phyloP scores from a whole-genome alignment of 2,113 vertebrate genomes.

The Bubo blakistoni region DNA sequence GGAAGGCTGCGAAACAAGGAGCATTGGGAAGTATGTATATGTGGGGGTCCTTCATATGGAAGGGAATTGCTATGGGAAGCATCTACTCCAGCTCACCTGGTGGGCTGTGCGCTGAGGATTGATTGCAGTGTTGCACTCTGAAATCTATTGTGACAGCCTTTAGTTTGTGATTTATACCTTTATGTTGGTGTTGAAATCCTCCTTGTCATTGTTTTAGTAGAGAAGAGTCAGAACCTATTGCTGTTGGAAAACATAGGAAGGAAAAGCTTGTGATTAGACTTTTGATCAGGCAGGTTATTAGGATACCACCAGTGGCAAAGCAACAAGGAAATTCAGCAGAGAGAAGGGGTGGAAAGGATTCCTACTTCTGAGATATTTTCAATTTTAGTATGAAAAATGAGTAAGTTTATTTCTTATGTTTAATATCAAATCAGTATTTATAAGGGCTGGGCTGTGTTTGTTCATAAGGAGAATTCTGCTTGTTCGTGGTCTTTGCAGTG shows the following conservation, averaged over 20 bases:
- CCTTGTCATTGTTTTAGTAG: background rate
- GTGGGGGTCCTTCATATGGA: background rate
- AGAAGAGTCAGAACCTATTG: background rate
- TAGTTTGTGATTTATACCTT: background rate
- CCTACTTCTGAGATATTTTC: background rate
- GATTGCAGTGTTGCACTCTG: background rate
- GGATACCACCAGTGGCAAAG: background rate
- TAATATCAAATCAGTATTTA: background rate
- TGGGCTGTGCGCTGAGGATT: background rate
- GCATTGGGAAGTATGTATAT: rapidly evolving
- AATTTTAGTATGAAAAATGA: background rate
- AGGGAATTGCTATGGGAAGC: background rate
- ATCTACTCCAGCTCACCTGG: background rate
- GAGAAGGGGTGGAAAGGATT: background rate
- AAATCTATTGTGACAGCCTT: background rate
- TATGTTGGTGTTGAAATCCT: background rate
- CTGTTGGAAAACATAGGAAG: background rate
- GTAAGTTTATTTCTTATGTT: background rate
- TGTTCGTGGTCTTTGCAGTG: rapidly evolving
- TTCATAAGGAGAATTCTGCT: background rate
- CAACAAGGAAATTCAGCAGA: background rate
- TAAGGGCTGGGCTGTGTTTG: background rate
- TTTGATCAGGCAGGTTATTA: background rate
- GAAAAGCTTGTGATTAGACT: background rate
- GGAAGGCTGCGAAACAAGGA: background rate